Base-by-base conservation (phyloP, 2,888 invertebrate genomes). In the Bellardia bayeri region DNA sequence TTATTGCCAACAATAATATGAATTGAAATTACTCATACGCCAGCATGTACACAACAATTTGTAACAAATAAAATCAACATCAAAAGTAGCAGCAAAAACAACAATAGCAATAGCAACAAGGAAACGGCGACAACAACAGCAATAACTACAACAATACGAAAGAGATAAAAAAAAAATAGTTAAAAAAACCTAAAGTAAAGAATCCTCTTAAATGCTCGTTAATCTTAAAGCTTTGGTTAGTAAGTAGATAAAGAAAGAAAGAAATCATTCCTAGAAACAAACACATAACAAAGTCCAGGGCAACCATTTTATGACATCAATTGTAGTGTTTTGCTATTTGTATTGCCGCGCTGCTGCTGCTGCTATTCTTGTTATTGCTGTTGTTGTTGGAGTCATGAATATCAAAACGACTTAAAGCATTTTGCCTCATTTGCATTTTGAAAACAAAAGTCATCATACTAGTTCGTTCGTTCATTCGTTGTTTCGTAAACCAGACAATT, bases 381-480 rank as follows among this genome's bases (percentile, higher is more conserved):
- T 72, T 72, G 72, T 23, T 72, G 33, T 16, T 14, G 23, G 16
- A 82, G 76, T 54, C 84, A 87, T 85, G 85, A 87, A 87, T 87
- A 87, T 82, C 79, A 85, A 85, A 82, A 79, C 79, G 66, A 66
- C 78, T 78, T 87, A 66, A 79, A 82, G 72, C 79, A 74, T 82
- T 85, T 87, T 82, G 82, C 69, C 82, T 87, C 82, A 85, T 87
- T 87, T 87, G 87, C 87, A 87, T 87, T 87, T 87, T 71, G 64
- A 79, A 82, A 87, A 87, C 85, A 87, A 85, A 87, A 87, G 87
- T 85, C 87, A 85, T 85, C 82, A 58, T 68, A 40, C 82, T 49
- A 13, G n/a, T 61, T 61, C 58, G 11, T 61, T 11, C 13, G 11
- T 45, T 13, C 0, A 1, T 13, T 13, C 45, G 0, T 13, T 45